Percentiles rank a stretch among this genome's conserved stretches.
phyloP scores from a whole-genome alignment of 2,797 vertebrate species.

The Lepidocolaptes lacrymiger region DNA sequence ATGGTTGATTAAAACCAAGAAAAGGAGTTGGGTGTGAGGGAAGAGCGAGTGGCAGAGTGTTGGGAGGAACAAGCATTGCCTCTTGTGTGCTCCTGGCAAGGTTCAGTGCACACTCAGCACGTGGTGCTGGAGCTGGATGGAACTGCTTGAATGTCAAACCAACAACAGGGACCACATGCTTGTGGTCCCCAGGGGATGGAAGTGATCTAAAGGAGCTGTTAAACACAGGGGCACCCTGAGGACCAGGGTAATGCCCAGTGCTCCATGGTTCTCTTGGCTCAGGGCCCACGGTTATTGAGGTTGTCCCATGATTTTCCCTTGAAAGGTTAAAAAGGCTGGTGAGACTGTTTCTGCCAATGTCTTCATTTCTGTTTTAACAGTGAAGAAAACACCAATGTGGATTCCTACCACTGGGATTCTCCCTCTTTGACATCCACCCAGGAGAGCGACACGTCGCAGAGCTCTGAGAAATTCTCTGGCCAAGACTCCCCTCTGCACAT shows the following conservation, averaged over 20 bases:
- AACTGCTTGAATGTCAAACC: background rate
- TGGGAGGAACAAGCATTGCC: background rate
- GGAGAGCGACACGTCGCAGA: background rate
- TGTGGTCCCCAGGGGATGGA: background rate
- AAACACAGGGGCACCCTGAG: background rate
- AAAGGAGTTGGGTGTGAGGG: background rate
- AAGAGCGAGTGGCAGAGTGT: background rate
- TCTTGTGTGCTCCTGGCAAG: background rate
- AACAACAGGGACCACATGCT: too few species aligned
- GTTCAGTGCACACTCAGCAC: background rate
- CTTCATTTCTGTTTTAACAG: conserved; percentile 60
- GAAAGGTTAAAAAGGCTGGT: background rate
- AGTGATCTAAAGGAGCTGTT: background rate
- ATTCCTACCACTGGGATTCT: conserved; percentile 36
- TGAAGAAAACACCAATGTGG: conserved; percentile 38
- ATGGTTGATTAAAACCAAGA: background rate
- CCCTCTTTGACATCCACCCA: conserved; percentile 41
- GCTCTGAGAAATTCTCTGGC: background rate
- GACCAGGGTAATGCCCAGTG: background rate
- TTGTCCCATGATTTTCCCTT: background rate
- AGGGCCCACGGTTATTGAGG: background rate
- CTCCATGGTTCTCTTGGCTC: background rate
- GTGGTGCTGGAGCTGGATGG: background rate
- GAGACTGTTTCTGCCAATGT: background rate
- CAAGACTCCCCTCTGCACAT: conserved; percentile 15